Evolutionary conservation across 1,140 invertebrate genomes (phyloP), one percentile per base, ranked within the genome.

Genomic region (Drosophila pseudoobscura): DNA sequence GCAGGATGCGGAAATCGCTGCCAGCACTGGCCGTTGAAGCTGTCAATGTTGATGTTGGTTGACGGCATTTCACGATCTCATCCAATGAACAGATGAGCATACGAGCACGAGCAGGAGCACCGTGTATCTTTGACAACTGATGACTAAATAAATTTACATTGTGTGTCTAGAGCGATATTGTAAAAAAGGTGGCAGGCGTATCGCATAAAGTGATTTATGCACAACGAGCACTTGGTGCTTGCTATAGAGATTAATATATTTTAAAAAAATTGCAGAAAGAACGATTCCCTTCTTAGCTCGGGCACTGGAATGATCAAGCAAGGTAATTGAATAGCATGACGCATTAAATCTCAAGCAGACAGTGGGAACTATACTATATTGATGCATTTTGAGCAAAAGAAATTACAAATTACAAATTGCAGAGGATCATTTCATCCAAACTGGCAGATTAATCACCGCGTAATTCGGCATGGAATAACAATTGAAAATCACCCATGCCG

Each of bases 81-180:
- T 73, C 69, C 50, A 73, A 55, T 26, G 29, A 24, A 61, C 51
- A 44, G 49, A 39, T n/a, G 9, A 52, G 17, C 20, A 1, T 5
- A 17, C 2, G 8, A 17, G 17, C 26, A 6, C n/a, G n/a, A 35
- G n/a, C 26, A 15, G 5, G 3, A 53, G 51, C 51, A 20, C 15
- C 29, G 29, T 39, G 51, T 39, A 20, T 39, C 51, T 53, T 11
- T 53, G 70, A 50, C 51, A 62, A 63, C 70, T 57, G 70, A 73
- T 69, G 63, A 57, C 65, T 69, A 69, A 69, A 69, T 69, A 69
- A 69, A 56, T 68, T 56, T 47, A 26, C 31, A 68, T 68, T 49
- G 63, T 69, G 55, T 68, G 51, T 24, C 56, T 15, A 68, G 31
- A 68, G 43, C 43, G 49, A 66, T 54, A 52, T 43, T 7, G 24